Base-by-base conservation (phyloP, 2,797 vertebrate genomes). In the Neoniphon sammara region DNA sequence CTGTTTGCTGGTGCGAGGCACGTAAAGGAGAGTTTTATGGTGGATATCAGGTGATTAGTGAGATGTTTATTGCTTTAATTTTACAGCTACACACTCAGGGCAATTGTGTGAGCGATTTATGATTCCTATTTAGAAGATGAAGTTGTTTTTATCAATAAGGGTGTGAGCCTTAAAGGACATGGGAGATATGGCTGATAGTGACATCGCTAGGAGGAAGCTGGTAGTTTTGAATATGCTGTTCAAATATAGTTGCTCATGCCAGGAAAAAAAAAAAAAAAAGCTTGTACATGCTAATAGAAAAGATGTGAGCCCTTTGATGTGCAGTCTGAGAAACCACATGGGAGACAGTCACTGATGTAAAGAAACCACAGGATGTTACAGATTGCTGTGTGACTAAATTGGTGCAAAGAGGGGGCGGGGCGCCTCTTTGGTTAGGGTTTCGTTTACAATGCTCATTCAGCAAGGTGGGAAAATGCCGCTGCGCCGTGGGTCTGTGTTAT, bases 381-480 rank as follows among this genome's bases (percentile, higher is more conserved):
- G 36, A 12, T 39, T 11, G 1, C 36, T 39, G 36, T 39, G 36
- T 7, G 8, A 12, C 8, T 39, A 12, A 12, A 39, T 3, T 8
- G 5, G 31, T 34, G 31, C 36, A 39, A 27, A 27, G 25, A 27
- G 31, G 31, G 7, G 31, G 31, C 7, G 31, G 31, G 31, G 31
- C 2, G 31, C 12, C 12, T 42, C 10, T 42, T 11, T 42, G 39
- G 7, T 44, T 44, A 15, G 42, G 14, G 5, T 44, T 44, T 44
- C 14, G 1, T 44, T 44, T 44, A 3, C 42, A 14, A 17, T 44
- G 42, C 36, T 44, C 14, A 15, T 15, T 17, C 14, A 15, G 71
- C 65, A 61, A 61, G 44, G 34, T 63, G 47, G 65, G 9, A 62
- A 72, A 72, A 47, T 17, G 1, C 44, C 9, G n/a, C 52, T 65